Conservation (phyloP, 2,888 invertebrate genomes). For the Xanthia togata region DNA sequence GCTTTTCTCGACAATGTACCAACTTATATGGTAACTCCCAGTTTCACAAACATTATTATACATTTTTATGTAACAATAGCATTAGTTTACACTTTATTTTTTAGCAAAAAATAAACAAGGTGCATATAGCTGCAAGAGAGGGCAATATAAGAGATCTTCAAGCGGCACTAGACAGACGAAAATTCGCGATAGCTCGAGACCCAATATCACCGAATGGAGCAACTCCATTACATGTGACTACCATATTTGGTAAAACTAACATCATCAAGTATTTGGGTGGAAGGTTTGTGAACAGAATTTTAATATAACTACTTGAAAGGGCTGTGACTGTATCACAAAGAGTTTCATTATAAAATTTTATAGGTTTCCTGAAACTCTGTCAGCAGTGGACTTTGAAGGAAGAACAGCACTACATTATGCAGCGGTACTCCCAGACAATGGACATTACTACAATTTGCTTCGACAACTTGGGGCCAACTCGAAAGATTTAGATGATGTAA, state of each 20-base stretch:
- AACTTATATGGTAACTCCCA: conserved; percentile 94
- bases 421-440: conserved; percentile 95
- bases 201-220: conserved; percentile 95
- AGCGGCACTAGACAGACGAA: conserved; percentile 95
- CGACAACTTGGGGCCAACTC: conserved; percentile 96
- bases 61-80: not conserved
- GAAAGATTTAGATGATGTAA: conserved; percentile 95
- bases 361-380: conserved; percentile 96
- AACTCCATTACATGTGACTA: conserved; percentile 96
- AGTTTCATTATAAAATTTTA: not conserved
- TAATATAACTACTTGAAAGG: not conserved
- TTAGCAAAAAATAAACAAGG: conserved; percentile 96
- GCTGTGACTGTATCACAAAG: not conserved
- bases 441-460: conserved; percentile 96
- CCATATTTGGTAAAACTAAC: conserved; percentile 95
- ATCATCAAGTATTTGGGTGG: conserved; percentile 92
- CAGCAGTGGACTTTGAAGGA: conserved; percentile 94
- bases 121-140: conserved; percentile 95
- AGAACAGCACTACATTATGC: conserved; percentile 97
- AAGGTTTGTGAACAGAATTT: conserved; percentile 69
- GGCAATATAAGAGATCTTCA: conserved; percentile 96
- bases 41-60: not conserved
- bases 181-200: conserved; percentile 97
- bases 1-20: conserved; percentile 97
- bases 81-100: conserved; percentile 51